Conservation (phyloP, 2,113 vertebrate species). For the Clupea harengus region DNA sequence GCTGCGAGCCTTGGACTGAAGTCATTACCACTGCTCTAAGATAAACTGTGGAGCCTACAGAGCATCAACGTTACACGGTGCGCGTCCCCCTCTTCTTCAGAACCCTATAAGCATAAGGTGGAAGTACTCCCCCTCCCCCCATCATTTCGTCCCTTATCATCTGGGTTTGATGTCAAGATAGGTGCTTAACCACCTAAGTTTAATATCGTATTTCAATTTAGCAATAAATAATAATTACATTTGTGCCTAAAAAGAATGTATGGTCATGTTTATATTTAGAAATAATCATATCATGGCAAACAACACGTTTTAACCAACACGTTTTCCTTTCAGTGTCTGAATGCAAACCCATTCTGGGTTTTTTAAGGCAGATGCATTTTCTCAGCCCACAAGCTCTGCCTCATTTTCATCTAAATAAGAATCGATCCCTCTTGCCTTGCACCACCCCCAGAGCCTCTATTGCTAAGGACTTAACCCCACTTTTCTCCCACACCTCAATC, state of each 20-base stretch:
- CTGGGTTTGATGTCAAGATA: neutral
- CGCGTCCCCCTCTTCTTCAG: neutral
- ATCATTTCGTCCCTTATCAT: neutral
- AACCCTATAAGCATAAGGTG: neutral
- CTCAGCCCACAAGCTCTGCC: conserved; percentile 72
- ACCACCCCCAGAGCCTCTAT: conserved; percentile 67
- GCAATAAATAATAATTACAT: neutral
- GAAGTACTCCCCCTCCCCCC: neutral
- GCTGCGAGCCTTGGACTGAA: conserved; percentile 38
- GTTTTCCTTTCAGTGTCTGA: conserved; percentile 43
- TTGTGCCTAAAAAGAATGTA: neutral
- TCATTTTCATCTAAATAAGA: conserved; percentile 85
- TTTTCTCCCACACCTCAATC: conserved; percentile 59
- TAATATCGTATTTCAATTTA: too few relatives aligned
- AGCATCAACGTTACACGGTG: conserved; percentile 20
- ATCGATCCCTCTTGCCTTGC: conserved; percentile 75
- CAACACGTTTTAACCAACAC: neutral
- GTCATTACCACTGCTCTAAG: conserved; percentile 38
- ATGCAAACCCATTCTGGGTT: conserved; percentile 66
- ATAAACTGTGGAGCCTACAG: conserved; percentile 32
- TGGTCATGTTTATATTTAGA: neutral
- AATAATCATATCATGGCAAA: neutral
- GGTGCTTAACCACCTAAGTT: neutral
- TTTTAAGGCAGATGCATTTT: conserved; percentile 70
- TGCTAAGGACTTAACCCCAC: conserved; percentile 68